Conservation (phyloP, 2,113 vertebrate species). For the Melanotaenia duboulayi region DNA sequence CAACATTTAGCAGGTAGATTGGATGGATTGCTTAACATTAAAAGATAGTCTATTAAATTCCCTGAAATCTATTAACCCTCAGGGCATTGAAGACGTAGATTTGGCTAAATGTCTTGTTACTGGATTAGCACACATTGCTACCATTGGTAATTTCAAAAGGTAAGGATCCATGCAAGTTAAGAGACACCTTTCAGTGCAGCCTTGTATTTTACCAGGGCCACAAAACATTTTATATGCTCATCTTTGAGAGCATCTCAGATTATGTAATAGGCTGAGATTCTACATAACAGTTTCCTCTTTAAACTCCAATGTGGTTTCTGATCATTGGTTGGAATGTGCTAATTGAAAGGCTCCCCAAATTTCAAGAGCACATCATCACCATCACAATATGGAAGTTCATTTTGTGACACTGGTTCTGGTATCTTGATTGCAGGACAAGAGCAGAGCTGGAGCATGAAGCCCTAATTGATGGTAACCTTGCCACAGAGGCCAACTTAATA, state of each 20-base stretch:
- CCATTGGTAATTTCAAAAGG: constrained; percentile 17
- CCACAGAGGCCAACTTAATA: constrained; percentile 96
- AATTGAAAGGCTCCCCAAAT: constrained; percentile 4
- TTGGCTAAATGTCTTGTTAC: not conserved
- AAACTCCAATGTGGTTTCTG: not conserved
- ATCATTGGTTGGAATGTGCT: constrained; percentile 33
- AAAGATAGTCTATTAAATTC: not conserved
- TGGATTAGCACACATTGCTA: constrained; percentile 16
- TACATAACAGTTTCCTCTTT: not conserved
- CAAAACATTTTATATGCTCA: not conserved
- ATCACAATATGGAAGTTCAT: not conserved
- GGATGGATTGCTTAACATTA: not conserved
- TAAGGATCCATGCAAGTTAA: not conserved
- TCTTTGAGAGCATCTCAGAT: not conserved
- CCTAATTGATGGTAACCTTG: constrained; percentile 96
- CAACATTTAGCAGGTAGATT: not conserved
- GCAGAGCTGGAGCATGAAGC: constrained; percentile 98
- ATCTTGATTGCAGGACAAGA: constrained; percentile 86
- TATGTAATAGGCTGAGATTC: not conserved
- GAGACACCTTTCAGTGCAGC: not conserved
- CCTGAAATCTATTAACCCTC: constrained; percentile 20
- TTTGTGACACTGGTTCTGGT: constrained; percentile 19
- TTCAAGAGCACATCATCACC: constrained; percentile 5
- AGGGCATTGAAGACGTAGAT: not conserved
- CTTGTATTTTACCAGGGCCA: constrained; percentile 50